A percentile compares a stretch with the other conserved stretches of the same genome.
Evolutionary conservation across 2,888 invertebrate species (phyloP).

Genomic region (Gastrophysa polygoni): DNA sequence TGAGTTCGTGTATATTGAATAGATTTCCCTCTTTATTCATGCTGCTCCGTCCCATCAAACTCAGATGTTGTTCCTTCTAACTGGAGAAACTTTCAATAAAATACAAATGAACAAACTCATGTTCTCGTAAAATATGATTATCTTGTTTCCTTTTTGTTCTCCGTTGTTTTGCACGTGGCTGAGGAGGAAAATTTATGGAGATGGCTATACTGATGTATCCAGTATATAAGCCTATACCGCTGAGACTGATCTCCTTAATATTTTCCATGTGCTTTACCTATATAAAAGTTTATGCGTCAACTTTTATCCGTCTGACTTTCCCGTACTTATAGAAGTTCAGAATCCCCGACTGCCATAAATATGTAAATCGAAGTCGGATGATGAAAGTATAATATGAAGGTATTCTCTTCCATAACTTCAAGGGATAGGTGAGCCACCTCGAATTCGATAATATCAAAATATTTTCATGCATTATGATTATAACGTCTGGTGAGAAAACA

Average conservation of each 20-base stretch:
- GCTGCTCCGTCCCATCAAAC: background rate
- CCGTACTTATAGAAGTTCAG: slow-evolving; percentile 28
- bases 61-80: background rate
- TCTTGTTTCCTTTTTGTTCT: slow-evolving; percentile 7
- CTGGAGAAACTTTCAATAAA: background rate
- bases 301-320: slow-evolving; percentile 33
- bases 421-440: background rate
- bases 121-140: slow-evolving; percentile 13
- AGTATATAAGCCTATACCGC: slow-evolving; percentile 14
- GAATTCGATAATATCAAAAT: background rate
- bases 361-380: slow-evolving; percentile 37
- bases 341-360: slow-evolving; percentile 35
- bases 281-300: slow-evolving; percentile 35
- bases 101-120: slow-evolving; percentile 11
- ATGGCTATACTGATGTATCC: slow-evolving; percentile 12
- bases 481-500: no score
- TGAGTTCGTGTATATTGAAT: no score
- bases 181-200: slow-evolving; percentile 6
- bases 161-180: background rate
- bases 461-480: no score
- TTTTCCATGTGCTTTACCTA: slow-evolving; percentile 25
- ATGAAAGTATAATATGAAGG: slow-evolving; percentile 28
- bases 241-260: slow-evolving; percentile 27
- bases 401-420: background rate
- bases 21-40: background rate